Evolutionary conservation across 1,140 invertebrate species (phyloP).

Genomic region (Diuraphis noxia): DNA sequence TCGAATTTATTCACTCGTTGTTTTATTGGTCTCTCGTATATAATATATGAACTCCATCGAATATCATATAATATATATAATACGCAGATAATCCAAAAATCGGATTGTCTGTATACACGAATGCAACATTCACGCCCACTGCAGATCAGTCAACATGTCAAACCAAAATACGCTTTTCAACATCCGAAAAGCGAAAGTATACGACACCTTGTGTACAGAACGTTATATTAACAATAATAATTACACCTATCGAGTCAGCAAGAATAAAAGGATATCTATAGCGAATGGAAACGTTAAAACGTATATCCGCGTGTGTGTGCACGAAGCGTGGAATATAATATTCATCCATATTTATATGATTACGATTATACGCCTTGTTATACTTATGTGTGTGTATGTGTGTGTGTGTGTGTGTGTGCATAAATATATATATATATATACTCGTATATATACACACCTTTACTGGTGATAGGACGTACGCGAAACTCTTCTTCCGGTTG

Average conservation of each 20-base stretch:
- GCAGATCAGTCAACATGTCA: neutral
- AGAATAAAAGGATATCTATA: neutral
- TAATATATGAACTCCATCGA: neutral
- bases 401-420: too few species aligned
- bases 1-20: too few species aligned
- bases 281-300: neutral
- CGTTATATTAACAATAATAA: neutral
- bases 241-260: neutral
- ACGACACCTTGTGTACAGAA: neutral
- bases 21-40: neutral
- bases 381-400: neutral
- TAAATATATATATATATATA: too few species aligned
- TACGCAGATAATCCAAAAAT: too few species aligned
- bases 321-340: neutral
- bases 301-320: neutral
- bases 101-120: neutral
- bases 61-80: neutral
- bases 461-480: neutral
- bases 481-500: neutral
- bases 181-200: neutral
- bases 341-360: slow-evolving; percentile 1
- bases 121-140: neutral
- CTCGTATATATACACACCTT: neutral
- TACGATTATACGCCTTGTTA: neutral
- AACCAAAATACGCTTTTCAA: neutral